Evolutionary conservation across 2,113 vertebrate genomes (phyloP).

Genomic region (Verasper variegatus): DNA sequence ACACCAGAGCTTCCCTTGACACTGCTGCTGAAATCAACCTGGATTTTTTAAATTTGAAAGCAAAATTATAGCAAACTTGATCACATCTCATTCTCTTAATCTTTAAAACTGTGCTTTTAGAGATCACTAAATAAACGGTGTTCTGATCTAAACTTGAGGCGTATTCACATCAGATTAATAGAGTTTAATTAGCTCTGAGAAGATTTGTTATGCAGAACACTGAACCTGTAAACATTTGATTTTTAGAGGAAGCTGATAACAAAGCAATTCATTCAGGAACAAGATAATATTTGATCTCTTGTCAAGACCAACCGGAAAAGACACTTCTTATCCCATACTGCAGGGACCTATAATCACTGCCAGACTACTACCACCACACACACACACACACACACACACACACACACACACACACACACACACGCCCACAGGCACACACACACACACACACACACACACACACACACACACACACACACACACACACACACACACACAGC

Average conservation of each 20-base stretch:
- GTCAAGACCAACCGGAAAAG: not conserved
- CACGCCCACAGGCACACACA: conserved; percentile 6
- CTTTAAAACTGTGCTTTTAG: not conserved
- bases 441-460: not conserved
- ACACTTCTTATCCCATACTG: not conserved
- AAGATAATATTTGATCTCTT: not conserved
- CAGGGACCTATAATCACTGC: conserved; percentile 18
- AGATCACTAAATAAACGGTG: not conserved
- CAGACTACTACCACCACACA: conserved; percentile 9
- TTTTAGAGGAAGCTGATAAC: not conserved
- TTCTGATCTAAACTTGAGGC: not conserved
- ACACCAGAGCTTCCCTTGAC: not conserved
- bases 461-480: not conserved
- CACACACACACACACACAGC: not conserved
- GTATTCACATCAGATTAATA: not conserved
- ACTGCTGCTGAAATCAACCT: not conserved
- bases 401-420: not conserved
- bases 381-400: not conserved
- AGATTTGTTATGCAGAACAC: not conserved
- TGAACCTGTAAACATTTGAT: not conserved
- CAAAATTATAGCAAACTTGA: not conserved
- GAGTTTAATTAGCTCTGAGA: not conserved
- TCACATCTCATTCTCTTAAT: not conserved
- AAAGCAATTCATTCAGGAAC: not conserved
- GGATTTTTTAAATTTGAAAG: not conserved